Base-by-base conservation (phyloP, 2,888 invertebrate species). In the Pherbina coryleti region DNA sequence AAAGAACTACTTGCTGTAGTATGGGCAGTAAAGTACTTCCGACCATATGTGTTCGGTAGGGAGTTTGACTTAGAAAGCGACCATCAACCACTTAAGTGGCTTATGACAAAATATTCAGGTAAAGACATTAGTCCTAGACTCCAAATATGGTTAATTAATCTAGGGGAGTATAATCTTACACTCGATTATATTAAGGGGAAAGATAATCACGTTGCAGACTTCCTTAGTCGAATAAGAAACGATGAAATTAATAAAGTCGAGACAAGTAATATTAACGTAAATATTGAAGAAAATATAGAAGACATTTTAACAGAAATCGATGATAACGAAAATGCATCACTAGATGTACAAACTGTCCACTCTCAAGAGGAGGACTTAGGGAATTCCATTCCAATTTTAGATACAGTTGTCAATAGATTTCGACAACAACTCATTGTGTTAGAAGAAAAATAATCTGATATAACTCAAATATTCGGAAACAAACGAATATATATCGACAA, bases 21-120 rank as follows among this genome's bases (percentile, higher is more conserved):
- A n/a, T n/a, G n/a, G 78, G 82, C 79, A 8, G 79, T 81, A 1
- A 81, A 83, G 69, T 82, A 85, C 77, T 85, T 84, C 74, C 74
- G 84, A 62, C 85, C 84, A 4, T 86, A 86, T 77, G 19, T 87
- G 9, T 85, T 81, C 72, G 86, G 86, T 2, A 75, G 79, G 70
- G 81, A 80, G 55, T 86, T 86, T 72, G 80, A 75, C 19, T 78
- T 86, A 7, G 77, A 83, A 17, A 86, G 85, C 0, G 87, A 87
- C 77, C 85, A 86, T 79, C 82, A 81, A 75, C 84, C 84, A 1
- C 78, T 85, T 2, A 70, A 73, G 25, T 85, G 83, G 83, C 67
- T 83, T 19, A 71, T 78, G 64, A 78, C n/a, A 14, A 71, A 76
- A 70, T 28, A 70, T 51, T 22, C 77, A 22, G 44, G 82, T 3